These are phyloP conservation scores for Brachyhypopomus gauderio DNA, from an alignment of 2,113 vertebrate species.

Conservation along the genomic window DNA sequence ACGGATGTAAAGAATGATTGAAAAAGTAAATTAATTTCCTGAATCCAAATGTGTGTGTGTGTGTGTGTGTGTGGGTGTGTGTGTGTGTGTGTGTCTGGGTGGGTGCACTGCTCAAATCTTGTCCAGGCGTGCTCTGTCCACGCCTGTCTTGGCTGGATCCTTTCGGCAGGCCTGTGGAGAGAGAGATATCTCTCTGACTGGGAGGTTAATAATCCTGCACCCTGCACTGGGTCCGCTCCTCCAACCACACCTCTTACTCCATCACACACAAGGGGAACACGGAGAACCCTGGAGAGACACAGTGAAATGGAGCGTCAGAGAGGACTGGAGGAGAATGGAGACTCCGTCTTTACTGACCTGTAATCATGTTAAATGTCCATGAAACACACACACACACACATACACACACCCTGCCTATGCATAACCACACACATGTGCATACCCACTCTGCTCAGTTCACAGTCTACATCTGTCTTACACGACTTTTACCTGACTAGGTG, in stretches of 20 bases:
- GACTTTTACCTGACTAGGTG: too few relatives aligned
- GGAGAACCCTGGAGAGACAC: background rate
- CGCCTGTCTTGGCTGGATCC: slow-evolving; percentile 22
- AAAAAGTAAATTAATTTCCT: background rate
- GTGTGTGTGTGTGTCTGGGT: too few relatives aligned
- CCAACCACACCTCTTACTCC: slow-evolving; percentile 64
- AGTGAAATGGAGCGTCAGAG: background rate
- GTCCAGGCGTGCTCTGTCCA: background rate
- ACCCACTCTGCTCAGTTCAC: too few relatives aligned
- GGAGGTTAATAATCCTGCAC: slow-evolving; percentile 74
- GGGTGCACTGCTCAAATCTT: too few relatives aligned
- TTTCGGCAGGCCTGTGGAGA: slow-evolving; percentile 62
- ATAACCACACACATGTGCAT: too few relatives aligned
- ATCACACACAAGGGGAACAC: slow-evolving; percentile 66
- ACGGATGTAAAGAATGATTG: background rate
- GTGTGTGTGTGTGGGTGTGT: slow-evolving; percentile 12
- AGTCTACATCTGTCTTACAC: too few relatives aligned
- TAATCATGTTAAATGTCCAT: too few relatives aligned
- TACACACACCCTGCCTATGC: background rate
- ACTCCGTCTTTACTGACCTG: background rate
- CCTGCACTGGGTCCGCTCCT: slow-evolving; percentile 59
- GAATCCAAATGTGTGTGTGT: background rate
- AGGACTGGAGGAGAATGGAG: background rate
- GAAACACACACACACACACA: background rate
- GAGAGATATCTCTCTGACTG: slow-evolving; percentile 61